phyloP scores from a whole-genome alignment of 2,888 invertebrate genomes.

The Rhamnusium bicolor region DNA sequence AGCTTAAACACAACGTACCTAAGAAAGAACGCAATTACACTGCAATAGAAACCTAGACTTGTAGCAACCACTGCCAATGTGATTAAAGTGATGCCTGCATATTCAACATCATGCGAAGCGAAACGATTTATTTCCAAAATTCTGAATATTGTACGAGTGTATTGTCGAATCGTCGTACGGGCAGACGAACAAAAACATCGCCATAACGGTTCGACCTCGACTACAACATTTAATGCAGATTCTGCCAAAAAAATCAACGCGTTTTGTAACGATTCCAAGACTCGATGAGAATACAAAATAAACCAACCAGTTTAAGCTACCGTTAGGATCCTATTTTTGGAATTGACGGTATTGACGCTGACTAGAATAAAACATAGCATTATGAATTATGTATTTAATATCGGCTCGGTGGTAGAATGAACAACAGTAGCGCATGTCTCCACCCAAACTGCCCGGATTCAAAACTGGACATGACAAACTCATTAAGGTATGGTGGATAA shows the following conservation, averaged over 20 bases:
- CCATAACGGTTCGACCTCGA: slow-evolving; percentile 47
- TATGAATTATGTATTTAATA: too few relatives aligned
- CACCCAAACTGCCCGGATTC: too few relatives aligned
- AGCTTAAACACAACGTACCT: slow-evolving; percentile 19
- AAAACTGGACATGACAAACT: too few relatives aligned
- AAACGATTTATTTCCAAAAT: slow-evolving; percentile 48
- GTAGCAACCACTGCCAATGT: slow-evolving; percentile 26
- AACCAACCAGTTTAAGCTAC: not conserved
- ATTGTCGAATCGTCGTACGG: slow-evolving; percentile 40
- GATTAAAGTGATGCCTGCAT: slow-evolving; percentile 30
- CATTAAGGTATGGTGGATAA: too few relatives aligned
- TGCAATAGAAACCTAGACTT: slow-evolving; percentile 26
- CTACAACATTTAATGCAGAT: slow-evolving; percentile 47
- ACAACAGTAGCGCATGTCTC: too few relatives aligned
- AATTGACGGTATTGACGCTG: not conserved
- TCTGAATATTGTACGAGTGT: slow-evolving; percentile 35
- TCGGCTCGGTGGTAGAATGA: too few relatives aligned
- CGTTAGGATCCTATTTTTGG: not conserved
- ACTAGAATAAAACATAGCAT: too few relatives aligned
- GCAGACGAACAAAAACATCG: slow-evolving; percentile 47
- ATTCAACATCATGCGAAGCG: slow-evolving; percentile 19
- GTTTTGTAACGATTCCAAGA: slow-evolving; percentile 15
- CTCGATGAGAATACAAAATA: slow-evolving; percentile 25
- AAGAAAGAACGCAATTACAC: slow-evolving; percentile 31
- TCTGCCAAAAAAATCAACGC: slow-evolving; percentile 43